phyloP scores from a whole-genome alignment of 1,140 invertebrate species.

The Sipha flava region DNA sequence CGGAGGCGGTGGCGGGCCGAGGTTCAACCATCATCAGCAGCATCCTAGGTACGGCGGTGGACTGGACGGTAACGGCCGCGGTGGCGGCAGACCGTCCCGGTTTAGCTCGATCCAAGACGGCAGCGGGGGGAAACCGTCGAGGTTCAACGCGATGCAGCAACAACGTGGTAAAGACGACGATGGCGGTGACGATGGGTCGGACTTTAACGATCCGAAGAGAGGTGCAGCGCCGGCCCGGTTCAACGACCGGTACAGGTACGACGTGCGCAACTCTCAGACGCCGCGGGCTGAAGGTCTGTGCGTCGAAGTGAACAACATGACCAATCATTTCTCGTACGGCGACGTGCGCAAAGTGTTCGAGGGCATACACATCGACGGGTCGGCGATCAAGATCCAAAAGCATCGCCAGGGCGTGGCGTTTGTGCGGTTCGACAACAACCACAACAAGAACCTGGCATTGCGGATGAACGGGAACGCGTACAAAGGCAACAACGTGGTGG shows the following conservation, averaged over 20 bases:
- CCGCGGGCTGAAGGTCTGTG: neutral
- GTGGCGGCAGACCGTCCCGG: neutral
- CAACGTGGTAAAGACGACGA: neutral
- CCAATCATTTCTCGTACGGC: neutral
- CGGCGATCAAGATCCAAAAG: slow-evolving; percentile 1
- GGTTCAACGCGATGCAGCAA: neutral
- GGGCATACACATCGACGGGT: slow-evolving; percentile 9
- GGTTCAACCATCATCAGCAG: neutral
- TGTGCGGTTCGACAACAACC: neutral
- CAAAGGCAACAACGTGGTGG: neutral
- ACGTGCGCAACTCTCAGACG: neutral
- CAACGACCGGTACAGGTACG: slow-evolving; percentile 16
- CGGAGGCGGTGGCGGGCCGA: neutral
- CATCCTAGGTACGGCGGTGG: neutral
- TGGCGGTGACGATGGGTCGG: neutral
- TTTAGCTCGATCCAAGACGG: neutral
- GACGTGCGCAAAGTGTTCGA: slow-evolving; percentile 7
- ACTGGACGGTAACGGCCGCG: neutral
- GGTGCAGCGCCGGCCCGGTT: neutral
- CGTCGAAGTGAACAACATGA: neutral
- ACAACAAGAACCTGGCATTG: neutral
- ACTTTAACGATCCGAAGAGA: neutral
- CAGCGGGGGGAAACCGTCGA: neutral
- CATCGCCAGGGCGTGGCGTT: slow-evolving; percentile 11
- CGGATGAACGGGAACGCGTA: neutral